These are phyloP conservation scores for Porites divaricata DNA, from an alignment of 92 coral and sea anemone species.

Conservation along the genomic window DNA sequence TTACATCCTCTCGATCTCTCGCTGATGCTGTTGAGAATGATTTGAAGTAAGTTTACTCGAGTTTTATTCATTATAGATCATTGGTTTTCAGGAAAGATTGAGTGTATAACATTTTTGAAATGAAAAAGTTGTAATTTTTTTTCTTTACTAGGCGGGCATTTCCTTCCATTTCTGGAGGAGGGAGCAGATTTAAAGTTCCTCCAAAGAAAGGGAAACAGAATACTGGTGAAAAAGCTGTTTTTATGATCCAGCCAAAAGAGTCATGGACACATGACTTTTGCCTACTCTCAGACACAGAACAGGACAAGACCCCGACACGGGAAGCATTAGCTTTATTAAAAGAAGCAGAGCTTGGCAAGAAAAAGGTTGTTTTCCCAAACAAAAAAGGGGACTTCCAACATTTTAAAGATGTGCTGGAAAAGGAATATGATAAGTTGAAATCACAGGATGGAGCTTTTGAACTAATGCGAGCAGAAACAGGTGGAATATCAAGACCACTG, in stretches of 20 bases:
- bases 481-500: too few species aligned
- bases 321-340: slow-evolving; percentile 14
- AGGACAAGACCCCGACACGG: slow-evolving; percentile 27
- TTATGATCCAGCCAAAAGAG: slow-evolving; percentile 55
- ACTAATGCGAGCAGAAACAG: too few species aligned
- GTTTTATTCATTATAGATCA: too few species aligned
- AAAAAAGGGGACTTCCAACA: slow-evolving; percentile 47
- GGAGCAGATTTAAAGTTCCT: not conserved
- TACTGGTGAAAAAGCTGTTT: slow-evolving; percentile 2
- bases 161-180: slow-evolving; percentile 29
- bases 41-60: too few species aligned
- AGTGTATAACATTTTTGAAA: too few species aligned
- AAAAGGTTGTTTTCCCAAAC: slow-evolving; percentile 41
- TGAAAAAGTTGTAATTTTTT: too few species aligned
- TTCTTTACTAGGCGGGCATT: slow-evolving; percentile 37
- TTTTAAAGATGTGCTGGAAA: slow-evolving; percentile 33
- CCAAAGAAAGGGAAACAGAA: slow-evolving; percentile 18
- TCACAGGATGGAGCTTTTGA: slow-evolving; percentile 61
- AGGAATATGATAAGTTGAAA: slow-evolving; percentile 48
- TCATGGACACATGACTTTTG: slow-evolving; percentile 48
- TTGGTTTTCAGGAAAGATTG: too few species aligned
- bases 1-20: too few species aligned
- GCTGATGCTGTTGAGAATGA: too few species aligned
- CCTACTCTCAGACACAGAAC: slow-evolving; percentile 39
- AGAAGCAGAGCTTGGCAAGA: slow-evolving; percentile 52